Evolutionary conservation across 2,113 vertebrate genomes (phyloP), one percentile per base, ranked within the genome.

Genomic region (Scomber scombrus): DNA sequence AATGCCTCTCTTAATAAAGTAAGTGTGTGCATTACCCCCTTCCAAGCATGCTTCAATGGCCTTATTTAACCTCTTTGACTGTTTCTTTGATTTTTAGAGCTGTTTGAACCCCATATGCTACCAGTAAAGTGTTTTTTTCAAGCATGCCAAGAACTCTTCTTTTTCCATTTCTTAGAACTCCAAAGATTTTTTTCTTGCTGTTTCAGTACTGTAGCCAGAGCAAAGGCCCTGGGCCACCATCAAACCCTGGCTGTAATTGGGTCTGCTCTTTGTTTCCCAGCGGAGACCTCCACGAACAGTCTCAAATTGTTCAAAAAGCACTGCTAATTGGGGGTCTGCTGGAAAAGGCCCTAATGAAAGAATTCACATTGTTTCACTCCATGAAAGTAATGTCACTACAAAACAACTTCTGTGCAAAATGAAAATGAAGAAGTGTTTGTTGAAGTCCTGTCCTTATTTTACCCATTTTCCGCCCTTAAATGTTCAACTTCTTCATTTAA

Each of bases 261-360:
- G 81, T 86, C 90, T 78, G 62, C 57, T 83, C 83, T 91, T 92
- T 91, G 85, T 91, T 85, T 80, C 82, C 79, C 26, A 51, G 68
- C 75, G 87, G 85, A 75, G 75, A 91, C 77, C 74, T 88, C 80
- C 11, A 61, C 10, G 67, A 89, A 92, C 88, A 89, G 87, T 82
- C 84, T 76, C 74, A 83, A 71, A 88, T 91, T 87, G 88, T 90
- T 88, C 81, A 70, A 67, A 82, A 82, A 86, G 68, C 8, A 14
- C 73, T 75, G 85, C 87, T 93, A 94, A 93, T 93, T 93, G 92
- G 88, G 63, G 67, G 52, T 71, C 70, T 34, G 10, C 55, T 74
- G 58, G 58, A 85, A 90, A 85, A 81, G 66, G 64, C 71, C 78
- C 61, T 81, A 78, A 89, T 92, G 85, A 92, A 91, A 78, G 71